phyloP scores from a whole-genome alignment of 2,888 invertebrate genomes.

The Stenurella melanura region DNA sequence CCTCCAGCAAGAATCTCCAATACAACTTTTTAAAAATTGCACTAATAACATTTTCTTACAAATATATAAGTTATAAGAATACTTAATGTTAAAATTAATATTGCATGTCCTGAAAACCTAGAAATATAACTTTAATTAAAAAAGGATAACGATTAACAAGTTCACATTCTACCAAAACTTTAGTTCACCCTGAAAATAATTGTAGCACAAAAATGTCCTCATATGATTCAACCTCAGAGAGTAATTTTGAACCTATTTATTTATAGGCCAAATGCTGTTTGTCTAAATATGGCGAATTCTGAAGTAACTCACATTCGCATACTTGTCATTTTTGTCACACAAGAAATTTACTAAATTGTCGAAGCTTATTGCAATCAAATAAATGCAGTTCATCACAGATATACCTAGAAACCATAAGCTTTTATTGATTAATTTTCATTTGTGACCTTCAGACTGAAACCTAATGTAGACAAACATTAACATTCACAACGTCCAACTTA shows the following conservation, averaged over 20 bases:
- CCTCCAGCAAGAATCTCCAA: slow-evolving; percentile 39
- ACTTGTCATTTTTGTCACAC: too few species aligned
- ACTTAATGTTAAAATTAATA: slow-evolving; percentile 16
- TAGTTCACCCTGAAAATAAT: not conserved
- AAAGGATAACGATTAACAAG: not conserved
- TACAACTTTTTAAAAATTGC: slow-evolving; percentile 40
- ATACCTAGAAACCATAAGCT: not conserved
- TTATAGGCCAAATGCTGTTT: too few species aligned
- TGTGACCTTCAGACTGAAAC: not conserved
- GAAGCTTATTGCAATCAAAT: not conserved
- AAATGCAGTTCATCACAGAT: not conserved
- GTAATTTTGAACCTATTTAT: not conserved
- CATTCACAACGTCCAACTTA: not conserved
- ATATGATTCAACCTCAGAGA: not conserved
- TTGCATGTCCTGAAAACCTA: slow-evolving; percentile 22
- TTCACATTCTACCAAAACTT: not conserved
- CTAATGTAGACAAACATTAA: not conserved
- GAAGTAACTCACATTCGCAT: too few species aligned
- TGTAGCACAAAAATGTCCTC: too few species aligned
- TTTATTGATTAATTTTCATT: not conserved
- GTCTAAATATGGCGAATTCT: too few species aligned
- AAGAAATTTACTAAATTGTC: not conserved
- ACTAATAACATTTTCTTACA: slow-evolving; percentile 46
- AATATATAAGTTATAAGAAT: slow-evolving; percentile 45
- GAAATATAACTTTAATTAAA: slow-evolving; percentile 36